A percentile compares a stretch with the other conserved stretches of the same genome.
Evolutionary conservation across 2,888 invertebrate genomes (phyloP).

Genomic region (Xestia ashworthii): DNA sequence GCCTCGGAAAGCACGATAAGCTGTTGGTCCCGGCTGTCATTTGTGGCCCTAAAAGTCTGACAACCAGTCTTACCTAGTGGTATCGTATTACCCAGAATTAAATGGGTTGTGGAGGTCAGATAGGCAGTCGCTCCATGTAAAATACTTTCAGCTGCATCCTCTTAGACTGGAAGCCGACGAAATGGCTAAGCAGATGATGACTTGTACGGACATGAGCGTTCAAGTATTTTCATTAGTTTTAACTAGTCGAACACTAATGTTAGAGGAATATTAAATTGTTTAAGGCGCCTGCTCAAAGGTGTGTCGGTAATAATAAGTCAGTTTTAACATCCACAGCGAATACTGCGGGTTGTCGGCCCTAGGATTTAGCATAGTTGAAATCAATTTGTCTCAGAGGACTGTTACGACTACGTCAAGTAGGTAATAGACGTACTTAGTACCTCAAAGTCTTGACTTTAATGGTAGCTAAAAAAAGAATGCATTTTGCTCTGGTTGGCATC

Average conservation of each 20-base stretch:
- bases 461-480: slow-evolving; percentile 2
- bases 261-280: slow-evolving; percentile 55
- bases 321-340: slow-evolving; percentile 56
- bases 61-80: too few relatives aligned
- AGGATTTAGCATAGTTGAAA: slow-evolving; percentile 51
- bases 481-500: neutral
- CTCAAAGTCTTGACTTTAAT: slow-evolving; percentile 18
- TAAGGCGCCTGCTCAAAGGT: slow-evolving; percentile 54
- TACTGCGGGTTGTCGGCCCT: slow-evolving; percentile 54
- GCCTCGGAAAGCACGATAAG: too few relatives aligned
- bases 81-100: too few relatives aligned
- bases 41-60: too few relatives aligned
- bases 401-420: slow-evolving; percentile 46
- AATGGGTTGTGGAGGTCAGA: too few relatives aligned
- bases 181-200: too few relatives aligned
- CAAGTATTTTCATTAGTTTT: slow-evolving; percentile 52
- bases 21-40: too few relatives aligned
- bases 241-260: slow-evolving; percentile 45
- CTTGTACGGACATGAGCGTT: slow-evolving; percentile 7
- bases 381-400: slow-evolving; percentile 56
- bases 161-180: too few relatives aligned
- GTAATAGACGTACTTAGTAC: slow-evolving; percentile 32
- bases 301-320: slow-evolving; percentile 41
- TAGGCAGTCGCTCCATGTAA: too few relatives aligned
- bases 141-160: too few relatives aligned